Percentiles rank a stretch among this genome's conserved stretches.
phyloP scores from a whole-genome alignment of 2,888 invertebrate species.

The Hydriomena furcata region DNA sequence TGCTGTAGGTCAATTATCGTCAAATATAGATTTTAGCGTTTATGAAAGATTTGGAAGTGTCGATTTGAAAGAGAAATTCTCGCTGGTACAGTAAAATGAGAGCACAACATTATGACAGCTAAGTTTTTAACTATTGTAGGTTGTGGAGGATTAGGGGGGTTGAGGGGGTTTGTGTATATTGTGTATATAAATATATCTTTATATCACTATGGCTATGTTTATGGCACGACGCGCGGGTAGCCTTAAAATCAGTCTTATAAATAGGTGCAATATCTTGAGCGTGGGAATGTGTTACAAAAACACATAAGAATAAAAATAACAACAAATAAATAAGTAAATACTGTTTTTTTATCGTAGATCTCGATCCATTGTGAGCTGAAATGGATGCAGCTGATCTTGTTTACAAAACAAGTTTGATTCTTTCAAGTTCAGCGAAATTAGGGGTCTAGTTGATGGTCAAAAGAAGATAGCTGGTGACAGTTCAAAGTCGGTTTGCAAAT shows the following conservation, averaged over 20 bases:
- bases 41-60: too few species aligned
- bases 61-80: neutral
- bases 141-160: constrained; percentile 72
- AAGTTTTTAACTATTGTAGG: constrained; percentile 70
- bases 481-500: too few species aligned
- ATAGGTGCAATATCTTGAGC: constrained; percentile 32
- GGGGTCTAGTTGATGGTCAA: constrained; percentile 4
- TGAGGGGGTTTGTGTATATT: constrained; percentile 58
- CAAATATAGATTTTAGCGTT: neutral
- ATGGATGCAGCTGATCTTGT: neutral
- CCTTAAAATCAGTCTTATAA: constrained; percentile 73
- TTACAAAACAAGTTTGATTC: neutral
- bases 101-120: constrained; percentile 58
- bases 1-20: neutral
- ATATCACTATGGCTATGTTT: constrained; percentile 60
- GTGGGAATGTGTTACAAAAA: constrained; percentile 2
- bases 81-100: constrained; percentile 20
- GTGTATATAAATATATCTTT: constrained; percentile 72
- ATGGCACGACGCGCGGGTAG: constrained; percentile 59
- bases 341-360: too few species aligned
- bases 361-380: too few species aligned
- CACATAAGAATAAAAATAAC: too few species aligned
- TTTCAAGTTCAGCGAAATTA: constrained; percentile 11
- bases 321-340: too few species aligned
- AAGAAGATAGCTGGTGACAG: too few species aligned